Percentiles rank a stretch among this genome's conserved stretches.
These are phyloP conservation scores for Xanthia togata DNA, from an alignment of 2,888 invertebrate species.

Conservation along the genomic window DNA sequence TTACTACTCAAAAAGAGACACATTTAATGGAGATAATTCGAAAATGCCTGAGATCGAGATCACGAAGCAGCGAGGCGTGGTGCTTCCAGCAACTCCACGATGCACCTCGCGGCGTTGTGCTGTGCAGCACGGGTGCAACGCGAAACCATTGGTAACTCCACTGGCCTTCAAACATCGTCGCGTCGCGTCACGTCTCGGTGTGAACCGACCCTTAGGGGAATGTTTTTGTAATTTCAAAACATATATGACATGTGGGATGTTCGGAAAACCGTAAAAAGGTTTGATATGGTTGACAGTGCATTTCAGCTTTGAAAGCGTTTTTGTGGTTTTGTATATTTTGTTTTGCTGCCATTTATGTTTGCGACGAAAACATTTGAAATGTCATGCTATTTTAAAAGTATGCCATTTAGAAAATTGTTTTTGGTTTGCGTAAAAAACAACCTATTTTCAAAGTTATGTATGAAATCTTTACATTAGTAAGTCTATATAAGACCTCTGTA, in stretches of 20 bases:
- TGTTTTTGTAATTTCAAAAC: slow-evolving; percentile 57
- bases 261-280: slow-evolving; percentile 59
- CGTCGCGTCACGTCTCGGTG: too few relatives aligned
- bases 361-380: neutral
- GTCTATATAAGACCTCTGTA: neutral
- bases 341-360: slow-evolving; percentile 14
- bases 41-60: too few relatives aligned
- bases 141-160: too few relatives aligned
- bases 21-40: too few relatives aligned
- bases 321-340: slow-evolving; percentile 39
- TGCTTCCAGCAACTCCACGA: too few relatives aligned
- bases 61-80: too few relatives aligned
- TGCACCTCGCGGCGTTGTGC: too few relatives aligned
- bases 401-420: neutral
- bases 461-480: neutral
- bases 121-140: too few relatives aligned
- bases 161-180: too few relatives aligned
- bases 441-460: neutral
- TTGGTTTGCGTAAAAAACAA: neutral
- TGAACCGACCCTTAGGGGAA: slow-evolving; percentile 39
- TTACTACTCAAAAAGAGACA: too few relatives aligned
- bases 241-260: slow-evolving; percentile 57
- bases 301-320: slow-evolving; percentile 45
- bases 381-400: neutral
- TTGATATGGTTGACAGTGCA: slow-evolving; percentile 58